Conservation (phyloP, 2,113 vertebrate species). For the Crocuta crocuta region DNA sequence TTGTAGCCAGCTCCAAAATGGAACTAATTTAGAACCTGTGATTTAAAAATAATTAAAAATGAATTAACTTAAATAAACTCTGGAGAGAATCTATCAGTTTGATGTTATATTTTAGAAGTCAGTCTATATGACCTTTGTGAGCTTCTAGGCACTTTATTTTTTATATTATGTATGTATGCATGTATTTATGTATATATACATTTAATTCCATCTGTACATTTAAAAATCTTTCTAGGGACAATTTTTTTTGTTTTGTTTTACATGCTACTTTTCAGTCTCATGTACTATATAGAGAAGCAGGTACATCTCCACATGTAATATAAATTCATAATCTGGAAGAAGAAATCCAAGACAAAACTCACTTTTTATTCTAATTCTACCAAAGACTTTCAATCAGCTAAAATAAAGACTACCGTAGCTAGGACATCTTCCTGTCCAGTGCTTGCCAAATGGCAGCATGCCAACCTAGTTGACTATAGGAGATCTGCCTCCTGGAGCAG, state of each 20-base stretch:
- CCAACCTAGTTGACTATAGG: neutral
- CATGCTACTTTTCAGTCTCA: neutral
- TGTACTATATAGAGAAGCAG: neutral
- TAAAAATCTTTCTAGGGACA: neutral
- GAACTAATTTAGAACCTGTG: constrained; percentile 97
- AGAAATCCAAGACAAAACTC: neutral
- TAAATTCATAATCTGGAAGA: neutral
- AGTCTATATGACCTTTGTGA: neutral
- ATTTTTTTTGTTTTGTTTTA: neutral
- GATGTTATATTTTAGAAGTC: neutral
- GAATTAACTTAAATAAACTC: neutral
- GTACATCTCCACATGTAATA: neutral
- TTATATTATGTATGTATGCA: neutral
- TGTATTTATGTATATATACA: neutral
- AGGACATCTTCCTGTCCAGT: neutral
- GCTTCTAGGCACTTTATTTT: neutral
- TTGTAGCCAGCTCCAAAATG: constrained; percentile 99
- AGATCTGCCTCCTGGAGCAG: neutral
- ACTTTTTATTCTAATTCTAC: neutral
- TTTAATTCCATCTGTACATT: neutral
- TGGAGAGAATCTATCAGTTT: neutral
- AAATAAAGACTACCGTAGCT: neutral
- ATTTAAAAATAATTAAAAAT: constrained; percentile 66
- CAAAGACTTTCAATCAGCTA: neutral
- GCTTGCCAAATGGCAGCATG: neutral